Base-by-base conservation (phyloP, 1,140 invertebrate genomes). In the Epicauta chinensis region DNA sequence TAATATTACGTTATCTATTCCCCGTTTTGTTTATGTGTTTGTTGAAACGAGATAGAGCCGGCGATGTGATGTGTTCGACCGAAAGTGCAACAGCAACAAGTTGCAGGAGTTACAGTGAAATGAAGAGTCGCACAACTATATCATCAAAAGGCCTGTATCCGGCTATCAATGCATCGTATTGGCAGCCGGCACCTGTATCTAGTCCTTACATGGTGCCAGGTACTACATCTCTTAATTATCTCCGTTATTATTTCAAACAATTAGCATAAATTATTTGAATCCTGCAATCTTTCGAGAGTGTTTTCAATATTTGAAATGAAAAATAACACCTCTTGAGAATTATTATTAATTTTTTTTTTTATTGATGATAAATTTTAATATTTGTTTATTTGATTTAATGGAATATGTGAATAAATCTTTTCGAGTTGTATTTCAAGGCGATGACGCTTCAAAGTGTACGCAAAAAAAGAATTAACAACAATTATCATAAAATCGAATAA, bases 201-300 rank as follows among this genome's bases (percentile, higher is more conserved):
- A 81, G 80, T 60, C 84, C 83, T 61, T 86, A 88, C 72, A 77
- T 84, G 60, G 74, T 87, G 65, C 85, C 85, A 87, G 85, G 85
- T 87, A 78, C n/a, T 41, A 30, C 23, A 23, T 23, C 23, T 7
- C 23, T 7, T 7, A 23, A 23, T 23, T n/a, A n/a, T n/a, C n/a
- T 23, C 2, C 23, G 7, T 23, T 23, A 23, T n/a, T n/a, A n/a
- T n/a, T n/a, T n/a, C n/a, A n/a, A n/a, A n/a, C n/a, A n/a, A n/a
- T n/a, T n/a, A n/a, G n/a, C n/a, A n/a, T n/a, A n/a, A n/a, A n/a
- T n/a, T n/a, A n/a, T n/a, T n/a, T n/a, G n/a, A n/a, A n/a, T n/a
- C n/a, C n/a, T n/a, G n/a, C n/a, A n/a, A n/a, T n/a, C n/a, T 23
- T 23, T 23, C 23, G 7, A 23, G 23, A 5, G 23, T 23, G 4